Percentiles rank a stretch among this genome's conserved stretches.
Conservation (phyloP, 2,888 invertebrate species). For the Coelogynopora nodosa region DNA sequence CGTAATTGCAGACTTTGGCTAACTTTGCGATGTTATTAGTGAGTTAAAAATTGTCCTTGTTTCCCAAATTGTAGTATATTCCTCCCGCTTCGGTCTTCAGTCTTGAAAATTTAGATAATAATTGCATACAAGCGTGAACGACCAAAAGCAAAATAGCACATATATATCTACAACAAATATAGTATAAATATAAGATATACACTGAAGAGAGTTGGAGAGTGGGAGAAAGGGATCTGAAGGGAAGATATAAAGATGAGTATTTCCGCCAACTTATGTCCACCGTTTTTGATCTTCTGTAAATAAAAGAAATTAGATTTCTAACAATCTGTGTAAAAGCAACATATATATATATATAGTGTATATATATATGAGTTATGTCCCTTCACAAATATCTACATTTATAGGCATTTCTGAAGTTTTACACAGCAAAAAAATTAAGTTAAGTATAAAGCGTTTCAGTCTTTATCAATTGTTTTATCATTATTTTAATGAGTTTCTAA, state of each 20-base stretch:
- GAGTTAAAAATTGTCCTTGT: not conserved
- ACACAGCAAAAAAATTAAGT: too few species aligned
- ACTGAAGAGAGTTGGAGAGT: not conserved
- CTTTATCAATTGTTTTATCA: too few species aligned
- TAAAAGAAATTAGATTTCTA: not conserved
- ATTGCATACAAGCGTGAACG: not conserved
- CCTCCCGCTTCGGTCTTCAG: not conserved
- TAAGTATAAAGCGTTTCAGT: too few species aligned
- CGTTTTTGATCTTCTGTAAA: not conserved
- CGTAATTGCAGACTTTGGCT: constrained; percentile 24
- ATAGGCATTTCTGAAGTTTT: too few species aligned
- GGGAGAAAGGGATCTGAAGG: not conserved
- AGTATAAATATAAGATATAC: too few species aligned
- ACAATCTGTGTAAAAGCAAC: not conserved
- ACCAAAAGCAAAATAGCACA: not conserved
- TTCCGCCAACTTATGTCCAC: not conserved
- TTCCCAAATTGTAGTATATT: not conserved
- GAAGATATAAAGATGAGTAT: constrained; percentile 6
- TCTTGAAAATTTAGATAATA: not conserved
- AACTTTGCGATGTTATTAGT: constrained; percentile 16
- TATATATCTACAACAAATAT: not conserved
- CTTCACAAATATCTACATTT: too few species aligned
- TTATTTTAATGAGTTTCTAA: too few species aligned
- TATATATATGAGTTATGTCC: too few species aligned
- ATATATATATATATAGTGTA: not conserved